Percentiles rank a stretch among this genome's conserved stretches.
Evolutionary conservation across 2,113 vertebrate species (phyloP).

Genomic region (Xenopus laevis): DNA sequence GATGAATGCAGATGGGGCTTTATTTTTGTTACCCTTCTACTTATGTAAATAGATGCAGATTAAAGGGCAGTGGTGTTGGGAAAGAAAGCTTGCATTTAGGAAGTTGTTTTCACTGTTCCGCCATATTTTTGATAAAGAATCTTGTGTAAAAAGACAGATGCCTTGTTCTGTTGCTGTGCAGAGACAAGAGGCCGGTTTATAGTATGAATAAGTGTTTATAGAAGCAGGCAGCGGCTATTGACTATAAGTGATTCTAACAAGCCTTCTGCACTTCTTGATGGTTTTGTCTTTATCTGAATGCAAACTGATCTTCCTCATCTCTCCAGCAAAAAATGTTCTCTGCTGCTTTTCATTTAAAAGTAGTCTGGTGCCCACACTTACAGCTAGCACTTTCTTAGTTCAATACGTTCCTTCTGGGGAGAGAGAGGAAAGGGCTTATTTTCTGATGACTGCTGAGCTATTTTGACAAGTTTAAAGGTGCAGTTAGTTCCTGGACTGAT

Average conservation of each 20-base stretch:
- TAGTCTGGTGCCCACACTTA: constrained; percentile 31
- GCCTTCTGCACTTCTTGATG: neutral
- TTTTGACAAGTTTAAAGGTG: constrained; percentile 37
- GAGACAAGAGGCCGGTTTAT: neutral
- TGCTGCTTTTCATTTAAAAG: constrained; percentile 35
- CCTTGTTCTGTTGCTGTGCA: neutral
- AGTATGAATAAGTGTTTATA: too few relatives aligned
- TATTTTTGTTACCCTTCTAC: too few relatives aligned
- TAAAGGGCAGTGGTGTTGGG: too few relatives aligned
- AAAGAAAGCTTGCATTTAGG: too few relatives aligned
- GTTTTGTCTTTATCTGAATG: constrained; percentile 24
- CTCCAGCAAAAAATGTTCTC: constrained; percentile 16
- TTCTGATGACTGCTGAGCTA: constrained; percentile 11
- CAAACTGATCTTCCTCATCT: neutral
- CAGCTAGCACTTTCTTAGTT: constrained; percentile 13
- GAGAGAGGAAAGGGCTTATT: neutral
- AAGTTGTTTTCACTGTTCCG: too few relatives aligned
- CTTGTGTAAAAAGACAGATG: neutral
- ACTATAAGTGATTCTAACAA: constrained; percentile 4
- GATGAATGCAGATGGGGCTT: too few relatives aligned
- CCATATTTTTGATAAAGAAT: neutral
- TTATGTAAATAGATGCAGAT: too few relatives aligned
- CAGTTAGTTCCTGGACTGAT: constrained; percentile 10
- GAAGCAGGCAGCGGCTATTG: neutral
- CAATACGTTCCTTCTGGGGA: constrained; percentile 11